Percentiles rank a stretch among this genome's conserved stretches.
These are phyloP conservation scores for Rhinolophus ferrumequinum DNA, from an alignment of 2,113 vertebrate genomes.

Conservation along the genomic window DNA sequence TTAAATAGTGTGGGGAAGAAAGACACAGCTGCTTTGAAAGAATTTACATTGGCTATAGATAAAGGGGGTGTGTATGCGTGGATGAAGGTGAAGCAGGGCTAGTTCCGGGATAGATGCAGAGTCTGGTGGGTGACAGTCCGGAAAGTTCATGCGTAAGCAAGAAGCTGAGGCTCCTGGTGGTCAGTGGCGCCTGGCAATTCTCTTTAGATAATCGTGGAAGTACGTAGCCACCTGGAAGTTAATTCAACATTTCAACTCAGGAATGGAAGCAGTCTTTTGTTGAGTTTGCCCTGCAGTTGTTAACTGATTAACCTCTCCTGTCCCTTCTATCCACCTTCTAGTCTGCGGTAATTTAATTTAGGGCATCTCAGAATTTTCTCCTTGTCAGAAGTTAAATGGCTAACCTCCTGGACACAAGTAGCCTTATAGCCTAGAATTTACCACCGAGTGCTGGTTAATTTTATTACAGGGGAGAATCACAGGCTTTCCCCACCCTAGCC, in stretches of 20 bases:
- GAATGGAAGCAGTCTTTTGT: not conserved
- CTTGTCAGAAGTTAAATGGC: not conserved
- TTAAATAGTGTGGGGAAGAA: not conserved
- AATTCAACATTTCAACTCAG: not conserved
- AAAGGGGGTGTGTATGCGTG: not conserved
- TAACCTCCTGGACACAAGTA: not conserved
- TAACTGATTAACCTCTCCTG: not conserved
- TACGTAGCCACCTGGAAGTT: not conserved
- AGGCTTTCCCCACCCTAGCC: accelerated
- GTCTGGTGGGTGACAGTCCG: not conserved
- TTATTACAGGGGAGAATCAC: not conserved
- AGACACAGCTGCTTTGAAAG: not conserved
- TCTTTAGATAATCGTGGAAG: not conserved
- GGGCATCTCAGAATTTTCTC: not conserved
- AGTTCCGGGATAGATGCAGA: not conserved
- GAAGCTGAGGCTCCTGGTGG: not conserved
- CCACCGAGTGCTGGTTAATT: not conserved
- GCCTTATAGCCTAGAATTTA: not conserved
- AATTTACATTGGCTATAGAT: not conserved
- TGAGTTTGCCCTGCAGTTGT: not conserved
- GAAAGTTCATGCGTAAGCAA: not conserved
- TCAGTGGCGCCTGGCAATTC: not conserved
- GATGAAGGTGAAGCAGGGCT: not conserved
- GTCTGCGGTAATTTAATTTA: not conserved
- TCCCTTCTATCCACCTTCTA: not conserved